Conservation (phyloP, 2,888 invertebrate species). For the Amiota communis region DNA sequence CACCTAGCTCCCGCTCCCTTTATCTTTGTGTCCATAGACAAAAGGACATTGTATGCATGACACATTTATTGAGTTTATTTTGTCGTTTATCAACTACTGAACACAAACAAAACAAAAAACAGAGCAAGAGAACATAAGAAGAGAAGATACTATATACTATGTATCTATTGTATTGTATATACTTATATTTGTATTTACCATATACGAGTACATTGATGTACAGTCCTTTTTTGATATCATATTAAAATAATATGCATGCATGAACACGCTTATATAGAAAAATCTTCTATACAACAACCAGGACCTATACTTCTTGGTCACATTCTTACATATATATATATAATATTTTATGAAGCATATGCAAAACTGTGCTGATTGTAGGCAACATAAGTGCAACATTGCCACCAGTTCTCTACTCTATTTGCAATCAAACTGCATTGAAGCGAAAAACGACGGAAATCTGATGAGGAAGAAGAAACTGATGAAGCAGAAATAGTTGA, state of each 20-base stretch:
- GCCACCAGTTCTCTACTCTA: slow-evolving; percentile 36
- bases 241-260: slow-evolving; percentile 29
- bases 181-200: background rate
- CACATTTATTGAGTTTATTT: slow-evolving; percentile 26
- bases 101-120: background rate
- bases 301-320: too few relatives aligned
- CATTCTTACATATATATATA: too few relatives aligned
- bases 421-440: slow-evolving; percentile 64
- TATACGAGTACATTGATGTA: too few relatives aligned
- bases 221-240: background rate
- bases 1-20: background rate
- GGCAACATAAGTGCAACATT: background rate
- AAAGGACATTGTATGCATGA: slow-evolving; percentile 20
- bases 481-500: background rate
- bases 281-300: background rate
- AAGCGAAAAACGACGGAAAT: slow-evolving; percentile 54
- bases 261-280: background rate
- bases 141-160: too few relatives aligned
- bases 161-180: too few relatives aligned
- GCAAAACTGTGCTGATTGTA: too few relatives aligned
- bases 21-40: background rate
- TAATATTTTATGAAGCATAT: background rate
- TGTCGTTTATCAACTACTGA: slow-evolving; percentile 18
- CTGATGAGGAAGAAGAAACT: background rate
- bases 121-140: background rate